Base-by-base conservation (phyloP, 2,888 invertebrate species). In the Lepetodrilus schrolli region DNA sequence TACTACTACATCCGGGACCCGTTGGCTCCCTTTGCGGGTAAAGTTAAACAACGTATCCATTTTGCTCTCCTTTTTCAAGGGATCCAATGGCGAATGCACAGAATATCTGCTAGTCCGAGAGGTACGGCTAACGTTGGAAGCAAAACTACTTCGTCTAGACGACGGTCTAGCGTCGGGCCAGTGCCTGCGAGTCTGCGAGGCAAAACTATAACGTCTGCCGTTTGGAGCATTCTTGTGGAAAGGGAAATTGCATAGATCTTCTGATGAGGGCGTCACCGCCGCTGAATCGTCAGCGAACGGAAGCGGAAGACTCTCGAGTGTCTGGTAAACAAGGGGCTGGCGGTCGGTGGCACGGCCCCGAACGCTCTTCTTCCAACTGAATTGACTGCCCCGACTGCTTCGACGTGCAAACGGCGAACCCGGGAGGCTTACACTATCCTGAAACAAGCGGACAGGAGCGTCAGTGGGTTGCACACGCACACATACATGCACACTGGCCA, bases 251-350 rank as follows among this genome's bases (percentile, higher is more conserved):
- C 86, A 86, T 86, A 88, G 83, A 92, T 98, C 98, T 92, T 98
- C 98, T 81, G 97, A 97, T 95, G 97, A 96, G 72, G 98, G 98
- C 78, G 98, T 98, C 76, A 97, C 98, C 81, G 97, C 98, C 89
- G 96, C 96, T 80, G 97, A 97, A 92, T 98, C 98, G 91, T 98
- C 98, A 74, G 97, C 98, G 91, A 96, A 98, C 75, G 98, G 98
- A 89, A 98, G 93, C 91, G 87, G 87, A 58, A 88, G 80, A 75
- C 83, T 85, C 82, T 92, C 97, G 91, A 97, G 93, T 92, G 97
- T 97, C 83, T 97, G 96, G 83, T 97, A 93, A 82, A 98, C 97
- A 88, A 97, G 93, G 66, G 97, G 97, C 91, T 97, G 97, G 82
- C 96, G 94, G 92, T 98, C 97, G 89, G 96, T 94, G 26, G 79